Evolutionary conservation across 92 coral and sea anemone genomes (phyloP), one percentile per base, ranked within the genome.

Genomic region (Porites cylindrica): DNA sequence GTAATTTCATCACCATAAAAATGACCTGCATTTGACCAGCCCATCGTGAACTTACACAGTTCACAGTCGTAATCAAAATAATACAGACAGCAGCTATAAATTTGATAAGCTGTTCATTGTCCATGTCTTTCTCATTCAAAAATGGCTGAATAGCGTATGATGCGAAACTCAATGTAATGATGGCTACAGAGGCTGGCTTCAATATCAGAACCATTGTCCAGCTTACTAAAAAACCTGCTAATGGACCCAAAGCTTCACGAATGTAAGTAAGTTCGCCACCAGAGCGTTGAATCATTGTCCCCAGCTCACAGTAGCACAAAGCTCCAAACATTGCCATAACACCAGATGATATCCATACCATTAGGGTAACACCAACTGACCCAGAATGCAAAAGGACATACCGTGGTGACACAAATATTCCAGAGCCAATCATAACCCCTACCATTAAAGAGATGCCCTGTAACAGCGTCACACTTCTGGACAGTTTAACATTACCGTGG

Each of bases 381-480:
- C 99, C 99, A 7, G 97, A 90, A 23, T 88, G 91, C 43, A 91
- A 80, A 47, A 97, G 90, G 26, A 97, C 99, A 81, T 87, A 95
- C 26, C 86, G 93, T 56, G 99, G 99, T 2, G 99, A 82, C 20
- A 96, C 98, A 79, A 97, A 97, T 64, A 97, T 97, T 67, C 99
- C 99, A 12, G 98, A 95, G 6, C 99, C 99, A 68, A 97, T 95
- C 99, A 97, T 97, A 51, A 96, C 93, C 10, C 99, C 97, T 32
- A 95, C 93, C 18, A 97, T 95, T 10, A 97, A 91, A 9, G 99
- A 98, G 1, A 96, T 88, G 10, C 99, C 98, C 70, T 96, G 97
- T 1, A 95, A 66, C 19, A 97, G 93, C 9, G 97, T 94, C 1
- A 97, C 92, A 84, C 79, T 93, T 77, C 96, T 80, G 26, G 93